These are phyloP conservation scores for Guaruba guarouba DNA, from an alignment of 2,113 vertebrate species.

Conservation along the genomic window DNA sequence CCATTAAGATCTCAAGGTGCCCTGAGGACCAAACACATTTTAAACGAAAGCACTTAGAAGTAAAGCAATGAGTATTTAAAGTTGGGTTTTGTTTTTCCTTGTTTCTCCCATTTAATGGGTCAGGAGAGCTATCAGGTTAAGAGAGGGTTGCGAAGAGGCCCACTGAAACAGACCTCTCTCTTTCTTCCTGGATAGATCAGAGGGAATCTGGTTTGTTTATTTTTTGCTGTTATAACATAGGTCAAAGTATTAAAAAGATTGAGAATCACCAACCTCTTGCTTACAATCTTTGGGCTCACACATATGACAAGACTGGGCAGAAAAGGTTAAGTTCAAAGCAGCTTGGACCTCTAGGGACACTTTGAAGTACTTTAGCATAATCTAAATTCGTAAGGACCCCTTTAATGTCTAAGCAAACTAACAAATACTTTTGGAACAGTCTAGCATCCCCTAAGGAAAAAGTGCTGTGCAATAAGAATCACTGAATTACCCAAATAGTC, in stretches of 20 bases:
- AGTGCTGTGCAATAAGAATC: slow-evolving; percentile 25
- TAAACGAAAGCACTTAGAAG: background rate
- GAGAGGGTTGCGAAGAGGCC: slow-evolving; percentile 9
- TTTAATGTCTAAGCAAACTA: slow-evolving; percentile 66
- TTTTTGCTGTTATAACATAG: slow-evolving; percentile 28
- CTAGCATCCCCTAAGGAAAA: slow-evolving; percentile 38
- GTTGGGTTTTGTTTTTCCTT: background rate
- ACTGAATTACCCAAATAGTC: slow-evolving; percentile 51
- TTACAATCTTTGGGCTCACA: slow-evolving; percentile 30
- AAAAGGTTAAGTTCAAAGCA: slow-evolving; percentile 61
- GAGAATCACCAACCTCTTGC: slow-evolving; percentile 13
- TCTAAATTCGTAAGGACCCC: slow-evolving; percentile 49
- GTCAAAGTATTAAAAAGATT: slow-evolving; percentile 48
- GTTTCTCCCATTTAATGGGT: background rate
- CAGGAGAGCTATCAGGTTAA: slow-evolving; percentile 8
- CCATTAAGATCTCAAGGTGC: background rate
- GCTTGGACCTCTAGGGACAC: slow-evolving; percentile 48
- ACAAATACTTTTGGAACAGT: slow-evolving; percentile 40
- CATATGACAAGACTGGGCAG: slow-evolving; percentile 10
- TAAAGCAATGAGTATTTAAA: background rate
- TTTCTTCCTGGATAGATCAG: slow-evolving; percentile 29
- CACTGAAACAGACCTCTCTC: background rate
- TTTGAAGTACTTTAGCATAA: slow-evolving; percentile 60
- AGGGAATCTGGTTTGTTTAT: slow-evolving; percentile 37
- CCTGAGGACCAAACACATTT: slow-evolving; percentile 20